Evolutionary conservation across 2,113 vertebrate species (phyloP).

Genomic region (Silurus glanis): DNA sequence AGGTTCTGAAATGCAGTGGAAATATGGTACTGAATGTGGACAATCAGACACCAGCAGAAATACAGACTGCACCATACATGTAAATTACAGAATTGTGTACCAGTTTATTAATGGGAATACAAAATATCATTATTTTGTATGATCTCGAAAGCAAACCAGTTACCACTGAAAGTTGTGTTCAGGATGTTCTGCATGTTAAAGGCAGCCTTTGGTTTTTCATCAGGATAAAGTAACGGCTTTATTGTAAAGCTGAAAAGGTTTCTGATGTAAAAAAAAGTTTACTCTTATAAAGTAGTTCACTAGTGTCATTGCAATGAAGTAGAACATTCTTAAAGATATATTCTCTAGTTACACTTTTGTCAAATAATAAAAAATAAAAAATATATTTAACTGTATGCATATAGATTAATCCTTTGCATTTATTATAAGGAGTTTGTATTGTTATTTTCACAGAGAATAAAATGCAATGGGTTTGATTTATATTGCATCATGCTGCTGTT

Average conservation of each 20-base stretch:
- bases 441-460: constrained; percentile 11
- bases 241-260: constrained; percentile 4
- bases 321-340: constrained; percentile 27
- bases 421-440: constrained; percentile 25
- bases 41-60: constrained; percentile 10
- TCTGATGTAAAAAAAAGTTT: neutral
- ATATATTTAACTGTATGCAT: neutral
- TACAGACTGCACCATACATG: neutral
- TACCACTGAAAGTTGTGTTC: constrained; percentile 36
- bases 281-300: neutral
- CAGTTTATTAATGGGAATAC: constrained; percentile 10
- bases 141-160: constrained; percentile 11
- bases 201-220: constrained; percentile 4
- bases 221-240: constrained; percentile 15
- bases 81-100: constrained; percentile 27
- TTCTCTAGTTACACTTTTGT: constrained; percentile 20
- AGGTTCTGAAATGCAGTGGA: neutral
- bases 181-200: neutral
- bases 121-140: constrained; percentile 32
- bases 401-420: constrained; percentile 20
- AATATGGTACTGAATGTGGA: neutral
- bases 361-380: constrained; percentile 1
- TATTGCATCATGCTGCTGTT: neutral
- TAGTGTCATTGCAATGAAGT: constrained; percentile 9
- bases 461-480: constrained; percentile 10